These are phyloP conservation scores for Callosobruchus maculatus DNA, from an alignment of 2,888 invertebrate genomes.

Conservation along the genomic window DNA sequence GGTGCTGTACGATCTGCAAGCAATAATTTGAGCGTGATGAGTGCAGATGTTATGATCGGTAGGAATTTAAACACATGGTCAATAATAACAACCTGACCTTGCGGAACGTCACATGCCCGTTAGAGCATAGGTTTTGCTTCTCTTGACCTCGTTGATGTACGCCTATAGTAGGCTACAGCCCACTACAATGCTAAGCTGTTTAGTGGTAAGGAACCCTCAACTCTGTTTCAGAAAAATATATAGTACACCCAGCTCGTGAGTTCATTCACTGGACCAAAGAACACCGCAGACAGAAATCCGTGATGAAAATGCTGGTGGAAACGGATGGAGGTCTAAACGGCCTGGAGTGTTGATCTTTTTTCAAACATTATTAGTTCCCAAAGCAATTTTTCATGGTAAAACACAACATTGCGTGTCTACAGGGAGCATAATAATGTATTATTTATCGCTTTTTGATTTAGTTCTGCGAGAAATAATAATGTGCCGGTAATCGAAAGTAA, in stretches of 20 bases:
- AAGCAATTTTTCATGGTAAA: not conserved
- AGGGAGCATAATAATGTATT: not conserved
- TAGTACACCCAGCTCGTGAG: not conserved
- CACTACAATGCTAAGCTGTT: too few species aligned
- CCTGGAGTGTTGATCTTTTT: not conserved
- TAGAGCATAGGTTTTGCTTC: too few species aligned
- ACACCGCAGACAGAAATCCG: not conserved
- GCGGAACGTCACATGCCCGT: too few species aligned
- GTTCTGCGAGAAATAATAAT: not conserved
- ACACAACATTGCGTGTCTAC: not conserved
- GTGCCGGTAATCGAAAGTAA: not conserved
- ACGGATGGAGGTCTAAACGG: not conserved
- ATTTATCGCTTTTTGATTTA: not conserved
- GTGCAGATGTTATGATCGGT: too few species aligned
- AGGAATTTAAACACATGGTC: too few species aligned
- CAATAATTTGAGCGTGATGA: too few species aligned
- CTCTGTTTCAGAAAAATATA: too few species aligned
- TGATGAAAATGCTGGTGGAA: not conserved
- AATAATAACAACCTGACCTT: too few species aligned
- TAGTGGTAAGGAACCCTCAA: too few species aligned
- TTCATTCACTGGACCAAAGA: not conserved
- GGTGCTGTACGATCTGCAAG: too few species aligned
- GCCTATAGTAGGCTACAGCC: too few species aligned
- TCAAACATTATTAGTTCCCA: not conserved
- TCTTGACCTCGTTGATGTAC: too few species aligned